Conservation (phyloP, 2,888 invertebrate species). For the Boloria selene region DNA sequence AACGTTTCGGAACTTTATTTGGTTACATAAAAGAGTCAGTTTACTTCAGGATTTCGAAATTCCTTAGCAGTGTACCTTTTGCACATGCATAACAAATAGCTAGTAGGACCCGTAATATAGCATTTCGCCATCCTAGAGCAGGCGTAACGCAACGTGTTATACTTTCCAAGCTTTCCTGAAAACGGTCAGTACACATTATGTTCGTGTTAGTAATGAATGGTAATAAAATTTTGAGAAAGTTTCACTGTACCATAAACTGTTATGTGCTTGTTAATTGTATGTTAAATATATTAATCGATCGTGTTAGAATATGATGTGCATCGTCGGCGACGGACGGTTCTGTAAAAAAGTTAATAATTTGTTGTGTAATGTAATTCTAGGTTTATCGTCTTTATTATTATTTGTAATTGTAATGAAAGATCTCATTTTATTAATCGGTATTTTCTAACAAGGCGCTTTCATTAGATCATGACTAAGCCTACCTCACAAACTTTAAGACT, state of each 20-base stretch:
- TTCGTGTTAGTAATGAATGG: conserved; percentile 47
- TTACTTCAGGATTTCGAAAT: not conserved
- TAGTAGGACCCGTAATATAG: not conserved
- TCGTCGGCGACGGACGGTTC: conserved; percentile 62
- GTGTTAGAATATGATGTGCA: conserved; percentile 54
- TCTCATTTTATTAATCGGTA: conserved; percentile 83
- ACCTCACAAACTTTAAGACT: conserved; percentile 80
- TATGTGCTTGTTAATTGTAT: conserved; percentile 65
- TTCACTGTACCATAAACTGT: conserved; percentile 75
- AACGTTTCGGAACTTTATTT: not conserved
- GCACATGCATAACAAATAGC: not conserved
- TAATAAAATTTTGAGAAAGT: conserved; percentile 51
- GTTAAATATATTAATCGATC: conserved; percentile 57
- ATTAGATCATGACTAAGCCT: conserved; percentile 83
- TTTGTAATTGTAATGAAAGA: conserved; percentile 83
- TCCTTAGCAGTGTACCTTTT: not conserved
- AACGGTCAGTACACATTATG: conserved; percentile 19
- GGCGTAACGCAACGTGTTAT: not conserved
- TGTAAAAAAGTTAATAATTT: conserved; percentile 78
- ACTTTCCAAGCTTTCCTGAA: conserved; percentile 4
- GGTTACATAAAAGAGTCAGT: not conserved
- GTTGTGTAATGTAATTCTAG: conserved; percentile 81
- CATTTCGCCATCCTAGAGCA: not conserved
- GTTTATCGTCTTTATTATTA: conserved; percentile 79
- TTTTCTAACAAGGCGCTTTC: conserved; percentile 83